Conservation (phyloP, 2,888 invertebrate species). For the Amiota minor region DNA sequence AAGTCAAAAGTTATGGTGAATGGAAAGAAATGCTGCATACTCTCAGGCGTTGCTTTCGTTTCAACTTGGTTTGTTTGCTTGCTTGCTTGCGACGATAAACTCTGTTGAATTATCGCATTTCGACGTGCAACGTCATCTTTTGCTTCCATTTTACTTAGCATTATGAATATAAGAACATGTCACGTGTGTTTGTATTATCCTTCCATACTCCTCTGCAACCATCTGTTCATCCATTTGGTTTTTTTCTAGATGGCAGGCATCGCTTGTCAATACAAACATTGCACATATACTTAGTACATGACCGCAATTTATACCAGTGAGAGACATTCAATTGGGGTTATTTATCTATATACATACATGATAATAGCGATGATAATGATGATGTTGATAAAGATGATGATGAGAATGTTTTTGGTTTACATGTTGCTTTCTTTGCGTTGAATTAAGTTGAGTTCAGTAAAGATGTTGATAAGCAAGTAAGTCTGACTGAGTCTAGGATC, state of each 20-base stretch:
- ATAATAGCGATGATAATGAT: too few species aligned
- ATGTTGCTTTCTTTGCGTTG: too few species aligned
- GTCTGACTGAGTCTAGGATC: too few species aligned
- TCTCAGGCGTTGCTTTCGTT: conserved; percentile 34
- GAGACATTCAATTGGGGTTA: conserved; percentile 64
- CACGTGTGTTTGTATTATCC: conserved; percentile 1
- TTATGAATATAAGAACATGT: conserved; percentile 22
- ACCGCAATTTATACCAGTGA: conserved; percentile 32
- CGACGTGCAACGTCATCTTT: conserved; percentile 65
- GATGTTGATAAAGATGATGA: too few species aligned
- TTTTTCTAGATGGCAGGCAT: neutral
- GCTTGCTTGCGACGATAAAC: conserved; percentile 50
- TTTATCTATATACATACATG: conserved; percentile 53
- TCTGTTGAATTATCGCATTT: conserved; percentile 61
- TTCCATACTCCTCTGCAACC: too few species aligned
- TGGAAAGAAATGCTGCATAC: conserved; percentile 43
- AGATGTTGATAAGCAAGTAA: too few species aligned
- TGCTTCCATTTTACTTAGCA: conserved; percentile 30
- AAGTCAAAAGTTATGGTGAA: too few species aligned
- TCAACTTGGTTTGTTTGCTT: too few species aligned
- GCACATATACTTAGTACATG: neutral
- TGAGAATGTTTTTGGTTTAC: too few species aligned
- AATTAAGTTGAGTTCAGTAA: too few species aligned
- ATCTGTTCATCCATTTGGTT: too few species aligned
- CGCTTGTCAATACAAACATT: conserved; percentile 55